phyloP scores from a whole-genome alignment of 1,140 invertebrate genomes.

The Lepidurus couesii region DNA sequence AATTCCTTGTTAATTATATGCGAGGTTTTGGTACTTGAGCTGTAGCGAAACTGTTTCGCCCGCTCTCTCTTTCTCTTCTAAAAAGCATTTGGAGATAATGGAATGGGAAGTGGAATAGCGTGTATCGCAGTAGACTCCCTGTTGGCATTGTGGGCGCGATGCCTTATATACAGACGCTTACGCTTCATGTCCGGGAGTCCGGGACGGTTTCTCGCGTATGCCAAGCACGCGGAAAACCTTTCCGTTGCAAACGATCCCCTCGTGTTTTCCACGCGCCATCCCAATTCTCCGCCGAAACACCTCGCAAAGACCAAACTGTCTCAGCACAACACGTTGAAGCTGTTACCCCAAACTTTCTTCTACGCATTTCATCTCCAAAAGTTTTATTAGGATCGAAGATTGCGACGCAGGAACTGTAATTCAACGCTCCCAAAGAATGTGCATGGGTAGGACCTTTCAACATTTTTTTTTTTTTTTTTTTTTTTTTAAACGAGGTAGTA shows the following conservation, averaged over 20 bases:
- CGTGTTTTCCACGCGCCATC: constrained; percentile 20
- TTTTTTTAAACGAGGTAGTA: not conserved
- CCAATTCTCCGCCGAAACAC: constrained; percentile 1
- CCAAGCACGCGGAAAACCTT: constrained; percentile 17
- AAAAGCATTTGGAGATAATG: not conserved
- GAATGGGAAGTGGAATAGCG: constrained; percentile 12
- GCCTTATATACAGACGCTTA: not conserved
- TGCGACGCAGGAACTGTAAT: not conserved
- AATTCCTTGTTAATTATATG: no score
- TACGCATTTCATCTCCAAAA: not conserved
- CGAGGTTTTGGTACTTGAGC: no score
- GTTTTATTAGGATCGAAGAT: not conserved
- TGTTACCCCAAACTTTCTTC: not conserved
- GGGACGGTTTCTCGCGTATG: constrained; percentile 15
- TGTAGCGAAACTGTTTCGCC: no score
- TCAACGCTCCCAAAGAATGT: not conserved
- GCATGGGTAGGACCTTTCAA: not conserved
- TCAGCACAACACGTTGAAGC: not conserved
- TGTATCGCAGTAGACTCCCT: not conserved
- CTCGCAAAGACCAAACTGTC: not conserved
- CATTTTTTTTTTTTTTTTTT: not conserved
- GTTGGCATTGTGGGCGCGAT: not conserved
- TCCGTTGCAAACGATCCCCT: constrained; percentile 17
- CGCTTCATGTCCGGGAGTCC: not conserved
- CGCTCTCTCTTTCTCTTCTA: not conserved